Base-by-base conservation (phyloP, 2,888 invertebrate species). In the Oligia latruncula region DNA sequence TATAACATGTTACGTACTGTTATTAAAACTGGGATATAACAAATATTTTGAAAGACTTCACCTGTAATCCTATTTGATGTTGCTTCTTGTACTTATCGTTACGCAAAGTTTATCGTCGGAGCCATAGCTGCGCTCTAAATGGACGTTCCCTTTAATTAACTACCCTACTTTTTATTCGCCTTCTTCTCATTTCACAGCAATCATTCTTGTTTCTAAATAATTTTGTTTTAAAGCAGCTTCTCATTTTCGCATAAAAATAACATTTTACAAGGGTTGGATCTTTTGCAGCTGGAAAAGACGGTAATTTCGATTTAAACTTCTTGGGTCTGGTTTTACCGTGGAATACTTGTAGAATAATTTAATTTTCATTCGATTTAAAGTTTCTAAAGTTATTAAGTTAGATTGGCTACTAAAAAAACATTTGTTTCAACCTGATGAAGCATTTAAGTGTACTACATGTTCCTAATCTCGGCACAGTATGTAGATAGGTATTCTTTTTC, bases 111-210 rank as follows among this genome's bases (percentile, higher is more conserved):
- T 87, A 83, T 78, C 68, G 71, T 72, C 78, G 35, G 67, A 80
- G 75, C 77, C 80, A 87, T 81, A 83, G 80, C 87, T 82, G 58
- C 82, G 67, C 74, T 81, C 70, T 71, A 78, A 84, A 84, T 80
- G 78, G 74, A 81, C 75, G 77, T 82, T 81, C 79, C 77, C 80
- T 80, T 85, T 93, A 93, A 93, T 94, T 93, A 94, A 93, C 92
- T 92, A 90, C 90, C 91, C 91, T 87, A 92, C 92, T 93, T 92
- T 92, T 91, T 92, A 90, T 88, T 90, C 83, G 82, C 83, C 79
- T 85, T 83, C 76, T 81, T 81, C 85, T 90, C 88, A 89, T 90
- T 90, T 88, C 88, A 82, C 77, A 82, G 88, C 85, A 90, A 90
- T 92, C 85, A 89, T 88, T 92, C 88, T 90, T 88, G 85, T 82